Base-by-base conservation (phyloP, 92 coral and sea anemone species). In the Siderastrea radians region DNA sequence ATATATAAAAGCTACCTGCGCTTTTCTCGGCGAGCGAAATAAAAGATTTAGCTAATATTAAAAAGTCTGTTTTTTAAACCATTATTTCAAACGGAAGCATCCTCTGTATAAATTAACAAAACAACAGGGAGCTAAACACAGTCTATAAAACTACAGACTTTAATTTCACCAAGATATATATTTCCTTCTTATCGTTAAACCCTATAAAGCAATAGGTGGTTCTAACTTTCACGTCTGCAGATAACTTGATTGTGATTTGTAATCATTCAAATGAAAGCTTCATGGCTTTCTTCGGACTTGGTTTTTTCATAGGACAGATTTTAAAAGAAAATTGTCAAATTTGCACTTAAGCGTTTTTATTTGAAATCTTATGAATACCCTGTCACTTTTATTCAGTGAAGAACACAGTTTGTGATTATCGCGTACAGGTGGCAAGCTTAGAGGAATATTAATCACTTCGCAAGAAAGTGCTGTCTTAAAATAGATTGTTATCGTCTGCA, bases 401-500 rank as follows among this genome's bases (percentile, higher is more conserved):
- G 52, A 77, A 53, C 38, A 80, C 75, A 72, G 87, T 59, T 15
- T 47, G 50, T 54, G 75, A 73, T 58, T 72, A 71, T 57, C 49
- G 26, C 72, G 47, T 83, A 49, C 87, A 83, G 87, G 87, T 83
- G 87, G 49, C 87, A 61, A 60, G 49, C 87, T 26, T 73, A 52
- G 87, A 73, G 87, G 60, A 72, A 83, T 83, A 49, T 71, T 83
- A 72, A 83, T 83, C 63, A 72, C 87, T 83, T 72, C 72, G 16
- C 54, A 58, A 71, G 59, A 60, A 80, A 52, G 38, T 67, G 85
- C 74, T 66, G 55, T 80, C 85, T n/a, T 45, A 68, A 80, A 83
- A 58, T n/a, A 68, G 86, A 68, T 72, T 52, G 72, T 60, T 62
- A 83, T 74, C 80, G 15, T 15, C 38, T 64, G 7, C 68, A 77